Evolutionary conservation across 2,888 invertebrate species (phyloP), one percentile per base, ranked within the genome.

Genomic region (Blomia tropicalis): DNA sequence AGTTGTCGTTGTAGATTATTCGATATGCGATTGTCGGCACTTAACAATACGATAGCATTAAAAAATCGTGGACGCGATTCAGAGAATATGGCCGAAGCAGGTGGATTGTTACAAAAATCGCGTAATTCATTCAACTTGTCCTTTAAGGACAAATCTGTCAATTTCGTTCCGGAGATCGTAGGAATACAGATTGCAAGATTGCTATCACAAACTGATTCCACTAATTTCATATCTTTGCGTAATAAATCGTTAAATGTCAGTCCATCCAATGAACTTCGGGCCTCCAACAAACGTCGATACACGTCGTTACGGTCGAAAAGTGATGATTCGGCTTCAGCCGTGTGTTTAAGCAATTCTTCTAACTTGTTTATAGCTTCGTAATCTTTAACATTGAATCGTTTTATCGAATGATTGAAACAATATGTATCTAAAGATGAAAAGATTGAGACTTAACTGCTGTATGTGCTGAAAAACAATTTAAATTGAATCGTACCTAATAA

Each of bases 141-240:
- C 17, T 47, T 43, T 17, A 59, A 25, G 30, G 27, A 4, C 32
- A 63, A 7, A 19, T 60, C 41, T 11, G 59, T 60, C 51, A 60
- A 75, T 2, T 82, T 79, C 1, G 82, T 72, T 70, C 83, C 77
- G 0, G 84, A 83, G 19, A 85, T 72, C 0, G 80, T 81, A 0
- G 79, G 76, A 62, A 82, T 72, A 0, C 79, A 79, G 22, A 82
- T 73, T 72, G 70, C 78, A 32, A 78, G 68, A 31, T 77, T 1
- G 29, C 29, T 56, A 43, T 71, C 71, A 2, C 68, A 66, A 23
- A 83, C 30, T 4, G 51, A 29, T 41, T 61, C 36, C 7, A 60
- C 71, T 1, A 82, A 70, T 76, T 90, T 90, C 58, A 83, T 74
- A 71, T 90, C 90, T 72, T 84, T 86, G 62, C 79, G 77, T 14